These are phyloP conservation scores for Nemapogon koenigi DNA, from an alignment of 2,888 invertebrate genomes.

Conservation along the genomic window DNA sequence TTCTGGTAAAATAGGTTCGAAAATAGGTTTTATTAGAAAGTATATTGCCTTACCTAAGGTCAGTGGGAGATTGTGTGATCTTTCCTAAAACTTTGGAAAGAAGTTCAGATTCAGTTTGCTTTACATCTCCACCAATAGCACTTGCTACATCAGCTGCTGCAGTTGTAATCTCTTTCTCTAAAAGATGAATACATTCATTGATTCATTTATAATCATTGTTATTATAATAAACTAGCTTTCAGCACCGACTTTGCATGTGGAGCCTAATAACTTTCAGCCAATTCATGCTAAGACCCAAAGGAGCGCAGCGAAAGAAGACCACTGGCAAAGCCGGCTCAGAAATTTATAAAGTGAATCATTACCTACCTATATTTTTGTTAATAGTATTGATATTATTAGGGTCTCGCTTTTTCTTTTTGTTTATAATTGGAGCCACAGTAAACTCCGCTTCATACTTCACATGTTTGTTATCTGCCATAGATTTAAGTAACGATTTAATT, in stretches of 20 bases:
- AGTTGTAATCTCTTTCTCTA: conserved; percentile 53
- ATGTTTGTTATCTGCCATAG: conserved; percentile 29
- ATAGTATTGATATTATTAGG: conserved; percentile 34
- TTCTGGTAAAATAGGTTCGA: too few species aligned
- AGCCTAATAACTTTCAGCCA: too few species aligned
- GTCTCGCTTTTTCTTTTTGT: conserved; percentile 25
- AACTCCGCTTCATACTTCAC: conserved; percentile 39
- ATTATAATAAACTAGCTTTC: too few species aligned
- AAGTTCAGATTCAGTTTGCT: conserved; percentile 76
- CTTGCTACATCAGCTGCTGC: conserved; percentile 79
- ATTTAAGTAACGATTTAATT: conserved; percentile 46
- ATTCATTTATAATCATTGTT: too few species aligned
- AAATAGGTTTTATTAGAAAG: too few species aligned
- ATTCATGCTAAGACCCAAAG: too few species aligned
- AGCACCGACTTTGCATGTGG: too few species aligned
- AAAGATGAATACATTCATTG: conserved; percentile 20
- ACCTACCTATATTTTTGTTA: conserved; percentile 44
- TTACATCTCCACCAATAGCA: conserved; percentile 69
- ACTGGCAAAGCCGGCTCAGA: too few species aligned
- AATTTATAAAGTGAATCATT: too few species aligned
- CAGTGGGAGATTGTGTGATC: conserved; percentile 47
- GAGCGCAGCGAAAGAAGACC: too few species aligned
- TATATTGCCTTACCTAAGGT: conserved; percentile 43
- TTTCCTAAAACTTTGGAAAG: conserved; percentile 70
- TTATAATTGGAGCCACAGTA: conserved; percentile 35